Conservation (phyloP, 2,888 invertebrate species). For the Allygus modestus region DNA sequence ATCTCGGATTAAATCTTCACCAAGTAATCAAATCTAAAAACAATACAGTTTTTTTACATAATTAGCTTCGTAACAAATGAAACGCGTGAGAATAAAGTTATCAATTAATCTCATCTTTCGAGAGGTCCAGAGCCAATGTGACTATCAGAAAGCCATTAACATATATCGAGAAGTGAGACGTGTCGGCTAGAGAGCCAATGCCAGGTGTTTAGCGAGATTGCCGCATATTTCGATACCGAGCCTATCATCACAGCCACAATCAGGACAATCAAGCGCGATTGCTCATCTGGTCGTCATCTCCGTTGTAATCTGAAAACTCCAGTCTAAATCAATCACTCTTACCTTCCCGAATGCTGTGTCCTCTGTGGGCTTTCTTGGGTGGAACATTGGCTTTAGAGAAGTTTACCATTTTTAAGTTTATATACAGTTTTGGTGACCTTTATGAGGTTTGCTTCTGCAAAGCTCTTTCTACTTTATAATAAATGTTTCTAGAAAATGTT, state of each 20-base stretch:
- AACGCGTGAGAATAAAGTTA: background rate
- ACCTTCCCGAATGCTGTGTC: background rate
- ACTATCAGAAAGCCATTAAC: background rate
- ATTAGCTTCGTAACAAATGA: no score
- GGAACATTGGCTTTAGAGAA: no score
- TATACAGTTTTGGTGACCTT: no score
- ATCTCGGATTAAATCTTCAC: no score
- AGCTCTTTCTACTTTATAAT: no score
- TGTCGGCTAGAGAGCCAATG: background rate
- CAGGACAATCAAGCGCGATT: slow-evolving; percentile 33
- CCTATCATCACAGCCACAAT: slow-evolving; percentile 33
- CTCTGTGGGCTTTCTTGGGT: background rate
- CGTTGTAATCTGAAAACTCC: slow-evolving; percentile 6
- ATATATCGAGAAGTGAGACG: slow-evolving; percentile 1
- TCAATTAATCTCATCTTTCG: no score
- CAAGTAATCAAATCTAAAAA: no score
- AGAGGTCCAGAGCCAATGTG: no score
- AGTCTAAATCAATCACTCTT: slow-evolving; percentile 1
- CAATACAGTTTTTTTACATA: no score
- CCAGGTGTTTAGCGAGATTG: slow-evolving; percentile 55
- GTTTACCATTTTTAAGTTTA: no score
- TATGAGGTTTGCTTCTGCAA: no score
- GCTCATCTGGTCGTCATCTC: slow-evolving; percentile 7
- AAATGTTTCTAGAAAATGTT: no score
- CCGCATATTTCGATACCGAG: slow-evolving; percentile 43